These are phyloP conservation scores for Percina caprodes DNA, from an alignment of 2,113 vertebrate genomes.

Conservation along the genomic window DNA sequence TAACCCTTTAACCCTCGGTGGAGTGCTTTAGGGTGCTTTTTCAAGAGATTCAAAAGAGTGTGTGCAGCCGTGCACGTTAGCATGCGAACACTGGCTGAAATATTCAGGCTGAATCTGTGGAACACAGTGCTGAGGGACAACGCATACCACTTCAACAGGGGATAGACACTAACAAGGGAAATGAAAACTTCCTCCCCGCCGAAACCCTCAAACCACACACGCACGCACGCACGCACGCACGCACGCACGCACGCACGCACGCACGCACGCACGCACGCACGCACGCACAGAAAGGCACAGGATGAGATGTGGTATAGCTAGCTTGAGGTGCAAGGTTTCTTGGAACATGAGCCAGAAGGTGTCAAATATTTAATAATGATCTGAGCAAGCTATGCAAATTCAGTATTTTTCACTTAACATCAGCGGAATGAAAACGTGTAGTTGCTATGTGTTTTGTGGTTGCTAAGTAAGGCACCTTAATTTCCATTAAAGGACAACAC, in stretches of 20 bases:
- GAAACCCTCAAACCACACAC: conserved; percentile 34
- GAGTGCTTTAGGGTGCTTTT: conserved; percentile 4
- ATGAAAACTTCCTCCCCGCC: conserved; percentile 42
- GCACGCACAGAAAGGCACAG: conserved; percentile 26
- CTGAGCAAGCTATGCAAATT: not conserved
- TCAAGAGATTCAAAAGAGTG: not conserved
- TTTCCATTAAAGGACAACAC: not conserved
- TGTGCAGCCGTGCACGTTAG: not conserved
- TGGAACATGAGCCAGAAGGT: not conserved
- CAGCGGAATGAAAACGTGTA: not conserved
- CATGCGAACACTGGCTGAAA: conserved; percentile 30
- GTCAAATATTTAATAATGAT: not conserved
- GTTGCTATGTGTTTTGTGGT: not conserved
- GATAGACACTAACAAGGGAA: conserved; percentile 29
- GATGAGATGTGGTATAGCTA: conserved; percentile 45
- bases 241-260: no score
- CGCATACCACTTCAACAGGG: conserved; percentile 18
- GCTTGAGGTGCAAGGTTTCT: conserved; percentile 29
- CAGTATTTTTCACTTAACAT: not conserved
- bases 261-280: no score
- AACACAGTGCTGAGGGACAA: not conserved
- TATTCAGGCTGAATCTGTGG: conserved; percentile 16
- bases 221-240: no score
- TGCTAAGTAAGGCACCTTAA: not conserved
- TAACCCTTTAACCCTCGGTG: conserved; percentile 9